Evolutionary conservation across 2,888 invertebrate species (phyloP), one percentile per base, ranked within the genome.

Genomic region (Saturnia japonica): DNA sequence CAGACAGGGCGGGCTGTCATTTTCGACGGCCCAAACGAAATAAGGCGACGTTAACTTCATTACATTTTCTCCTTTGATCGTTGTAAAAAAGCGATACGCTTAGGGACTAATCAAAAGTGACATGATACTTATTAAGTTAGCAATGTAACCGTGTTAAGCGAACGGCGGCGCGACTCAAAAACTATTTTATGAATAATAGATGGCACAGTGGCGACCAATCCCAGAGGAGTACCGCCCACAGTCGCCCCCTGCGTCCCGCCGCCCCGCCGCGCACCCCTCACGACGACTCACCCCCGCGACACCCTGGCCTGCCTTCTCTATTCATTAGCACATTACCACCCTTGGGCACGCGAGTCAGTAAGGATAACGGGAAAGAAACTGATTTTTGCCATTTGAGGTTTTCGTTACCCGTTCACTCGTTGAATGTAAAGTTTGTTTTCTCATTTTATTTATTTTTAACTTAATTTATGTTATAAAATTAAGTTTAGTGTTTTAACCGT

Each of bases 151-250:
- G 85, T 85, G 88, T 93, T 93, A 93, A 84, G 85, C 88, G 89
- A 88, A 88, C 88, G 88, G 82, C 85, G 88, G 91, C 87, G 91
- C 90, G 91, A 91, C 91, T 94, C 92, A 93, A 94, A 94, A 94
- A 94, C 94, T 94, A 94, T 94, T 93, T 93, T 93, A 93, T 94
- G 94, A 93, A 94, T 94, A 93, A 93, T 94, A 94, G 92, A 94
- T 93, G 90, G 89, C 87, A 88, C 88, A 85, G 86, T 82, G 86
- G 88, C 90, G 91, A 85, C 93, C 93, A 93, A 93, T 93, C 94
- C 94, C 93, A 70, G 79, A 93, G 92, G 93, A 90, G 89, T 88
- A 83, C 87, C 89, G 90, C 90, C 90, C 88, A 87, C 85, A 76
- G 79, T 80, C 80, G 78, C 80, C 82, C 79, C 80, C 81, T 68